Percentiles rank a stretch among this genome's conserved stretches.
Evolutionary conservation across 2,797 vertebrate genomes (phyloP).

Genomic region (Crax fasciolata): DNA sequence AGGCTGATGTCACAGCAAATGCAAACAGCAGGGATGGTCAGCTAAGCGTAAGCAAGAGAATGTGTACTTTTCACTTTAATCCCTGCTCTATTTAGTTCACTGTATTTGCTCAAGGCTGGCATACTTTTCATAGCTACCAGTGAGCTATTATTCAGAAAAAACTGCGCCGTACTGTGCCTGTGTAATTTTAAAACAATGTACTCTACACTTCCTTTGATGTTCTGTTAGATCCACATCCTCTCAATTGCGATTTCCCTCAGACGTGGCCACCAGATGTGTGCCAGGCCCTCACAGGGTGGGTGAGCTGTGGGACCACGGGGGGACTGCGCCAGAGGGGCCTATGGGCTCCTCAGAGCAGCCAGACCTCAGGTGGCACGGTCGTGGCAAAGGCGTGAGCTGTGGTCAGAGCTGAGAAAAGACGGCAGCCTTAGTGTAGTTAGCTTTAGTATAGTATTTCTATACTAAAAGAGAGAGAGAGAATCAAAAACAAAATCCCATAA

Average conservation of each 20-base stretch:
- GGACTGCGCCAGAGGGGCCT: accelerated
- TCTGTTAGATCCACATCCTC: not conserved
- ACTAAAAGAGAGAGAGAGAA: not conserved
- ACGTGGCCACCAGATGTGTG: not conserved
- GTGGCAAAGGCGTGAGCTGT: not conserved
- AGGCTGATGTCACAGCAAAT: constrained; percentile 55
- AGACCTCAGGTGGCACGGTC: not conserved
- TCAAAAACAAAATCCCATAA: not conserved
- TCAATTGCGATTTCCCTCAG: not conserved
- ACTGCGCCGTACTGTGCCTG: not conserved
- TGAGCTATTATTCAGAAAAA: constrained; percentile 17
- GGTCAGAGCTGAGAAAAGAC: not conserved
- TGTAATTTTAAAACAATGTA: not conserved
- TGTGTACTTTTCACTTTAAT: constrained; percentile 34
- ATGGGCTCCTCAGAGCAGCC: not conserved
- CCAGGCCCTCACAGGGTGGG: not conserved
- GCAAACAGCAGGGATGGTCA: constrained; percentile 53
- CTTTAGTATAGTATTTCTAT: not conserved
- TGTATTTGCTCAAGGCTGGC: constrained; percentile 49
- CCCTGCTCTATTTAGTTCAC: constrained; percentile 4
- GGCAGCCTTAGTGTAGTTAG: too few relatives aligned
- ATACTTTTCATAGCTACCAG: constrained; percentile 29
- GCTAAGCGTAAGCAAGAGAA: constrained; percentile 8
- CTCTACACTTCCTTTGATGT: not conserved
- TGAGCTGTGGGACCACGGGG: not conserved